Conservation (phyloP, 2,888 invertebrate genomes). For the Andrena fulva region DNA sequence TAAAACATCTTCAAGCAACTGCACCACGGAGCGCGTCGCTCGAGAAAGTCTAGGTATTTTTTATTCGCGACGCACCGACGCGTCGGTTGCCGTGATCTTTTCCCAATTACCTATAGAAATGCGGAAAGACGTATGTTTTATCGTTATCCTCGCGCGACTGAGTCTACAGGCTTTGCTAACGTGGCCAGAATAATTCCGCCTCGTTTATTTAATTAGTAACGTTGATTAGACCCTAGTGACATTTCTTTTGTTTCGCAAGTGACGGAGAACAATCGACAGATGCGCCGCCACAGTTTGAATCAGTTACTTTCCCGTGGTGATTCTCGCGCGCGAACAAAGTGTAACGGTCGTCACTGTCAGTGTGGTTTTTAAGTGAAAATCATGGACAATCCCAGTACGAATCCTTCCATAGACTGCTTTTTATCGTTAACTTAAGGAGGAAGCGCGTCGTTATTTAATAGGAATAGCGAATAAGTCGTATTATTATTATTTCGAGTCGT, state of each 20-base stretch:
- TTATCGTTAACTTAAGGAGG: slow-evolving; percentile 61
- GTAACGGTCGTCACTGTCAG: background rate
- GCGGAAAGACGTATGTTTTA: background rate
- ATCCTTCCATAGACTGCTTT: slow-evolving; percentile 64
- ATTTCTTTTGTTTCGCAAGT: background rate
- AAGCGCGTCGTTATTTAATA: slow-evolving; percentile 64
- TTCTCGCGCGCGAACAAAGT: background rate
- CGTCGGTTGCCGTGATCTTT: background rate
- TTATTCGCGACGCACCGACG: background rate
- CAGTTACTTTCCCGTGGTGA: background rate
- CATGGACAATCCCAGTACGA: slow-evolving; percentile 12
- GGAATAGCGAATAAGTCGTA: slow-evolving; percentile 44
- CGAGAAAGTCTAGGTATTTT: background rate
- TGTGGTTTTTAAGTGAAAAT: background rate
- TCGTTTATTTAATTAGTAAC: background rate
- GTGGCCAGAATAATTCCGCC: background rate
- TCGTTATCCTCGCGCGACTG: background rate
- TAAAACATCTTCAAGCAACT: background rate
- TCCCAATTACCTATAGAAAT: background rate
- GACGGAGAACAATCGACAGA: background rate
- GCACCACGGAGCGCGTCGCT: background rate
- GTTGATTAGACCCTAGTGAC: background rate
- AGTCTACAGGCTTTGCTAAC: background rate
- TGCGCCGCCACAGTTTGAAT: background rate
- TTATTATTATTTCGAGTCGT: slow-evolving; percentile 35